phyloP scores from a whole-genome alignment of 2,888 invertebrate species.

The Leucoma salicis region DNA sequence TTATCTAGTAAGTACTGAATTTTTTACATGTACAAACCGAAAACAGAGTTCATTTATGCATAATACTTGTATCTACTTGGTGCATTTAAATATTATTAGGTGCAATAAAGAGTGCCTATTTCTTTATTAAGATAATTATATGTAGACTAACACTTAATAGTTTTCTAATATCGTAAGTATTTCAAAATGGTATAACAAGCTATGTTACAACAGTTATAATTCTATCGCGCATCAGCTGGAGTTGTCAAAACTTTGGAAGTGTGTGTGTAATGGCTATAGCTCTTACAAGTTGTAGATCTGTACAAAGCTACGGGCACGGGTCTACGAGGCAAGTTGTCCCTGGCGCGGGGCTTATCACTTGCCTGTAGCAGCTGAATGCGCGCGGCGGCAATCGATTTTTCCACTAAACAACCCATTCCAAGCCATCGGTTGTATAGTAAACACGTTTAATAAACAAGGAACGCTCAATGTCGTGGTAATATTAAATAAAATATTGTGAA shows the following conservation, averaged over 20 bases:
- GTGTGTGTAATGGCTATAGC: background rate
- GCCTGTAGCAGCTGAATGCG: slow-evolving; percentile 60
- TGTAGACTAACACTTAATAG: too few relatives aligned
- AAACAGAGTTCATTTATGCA: too few relatives aligned
- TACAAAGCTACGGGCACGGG: slow-evolving; percentile 23
- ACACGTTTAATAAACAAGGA: slow-evolving; percentile 60
- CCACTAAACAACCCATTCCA: slow-evolving; percentile 69
- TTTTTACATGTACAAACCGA: too few relatives aligned
- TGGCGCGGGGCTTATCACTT: slow-evolving; percentile 58
- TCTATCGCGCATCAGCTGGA: background rate
- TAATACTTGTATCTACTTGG: too few relatives aligned
- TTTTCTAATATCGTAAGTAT: too few relatives aligned
- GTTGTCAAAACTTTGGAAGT: background rate
- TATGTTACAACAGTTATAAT: too few relatives aligned
- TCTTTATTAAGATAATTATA: too few relatives aligned
- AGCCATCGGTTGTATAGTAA: slow-evolving; percentile 64
- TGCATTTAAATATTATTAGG: too few relatives aligned
- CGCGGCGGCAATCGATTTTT: slow-evolving; percentile 77
- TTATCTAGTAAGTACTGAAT: too few relatives aligned
- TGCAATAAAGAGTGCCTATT: too few relatives aligned
- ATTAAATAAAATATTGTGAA: slow-evolving; percentile 40
- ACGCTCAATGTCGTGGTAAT: slow-evolving; percentile 26
- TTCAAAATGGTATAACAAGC: too few relatives aligned
- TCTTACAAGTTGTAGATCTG: background rate
- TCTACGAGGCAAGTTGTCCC: slow-evolving; percentile 31